Evolutionary conservation across 2,888 invertebrate species (phyloP).

Genomic region (Meteorus cinctellus): DNA sequence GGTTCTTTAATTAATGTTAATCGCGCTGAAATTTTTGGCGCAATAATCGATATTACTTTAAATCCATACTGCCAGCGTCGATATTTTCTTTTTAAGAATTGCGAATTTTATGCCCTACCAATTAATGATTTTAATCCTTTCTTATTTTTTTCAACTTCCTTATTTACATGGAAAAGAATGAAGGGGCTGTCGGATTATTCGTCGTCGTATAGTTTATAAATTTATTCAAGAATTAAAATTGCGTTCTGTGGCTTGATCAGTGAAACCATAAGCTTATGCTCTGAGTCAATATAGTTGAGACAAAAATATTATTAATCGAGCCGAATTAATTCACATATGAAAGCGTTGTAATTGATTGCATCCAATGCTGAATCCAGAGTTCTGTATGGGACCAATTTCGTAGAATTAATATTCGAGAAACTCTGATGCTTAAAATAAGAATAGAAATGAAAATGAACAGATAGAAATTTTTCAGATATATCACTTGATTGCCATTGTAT

Average conservation of each 20-base stretch:
- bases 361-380: slow-evolving; percentile 3
- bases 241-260: slow-evolving; percentile 34
- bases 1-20: not conserved
- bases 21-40: slow-evolving; percentile 3
- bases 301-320: not conserved
- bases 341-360: not conserved
- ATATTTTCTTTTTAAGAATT: not conserved
- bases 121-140: not conserved
- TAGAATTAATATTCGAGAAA: slow-evolving; percentile 22
- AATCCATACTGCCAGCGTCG: slow-evolving; percentile 24
- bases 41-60: not conserved
- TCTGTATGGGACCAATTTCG: slow-evolving; percentile 42
- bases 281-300: not conserved
- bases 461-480: not conserved
- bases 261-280: slow-evolving; percentile 17
- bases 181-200: slow-evolving; percentile 19
- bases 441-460: not conserved
- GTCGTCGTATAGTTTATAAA: slow-evolving; percentile 29
- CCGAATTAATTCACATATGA: not conserved
- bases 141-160: not conserved
- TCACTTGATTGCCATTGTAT: not conserved
- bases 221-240: slow-evolving; percentile 21
- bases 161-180: slow-evolving; percentile 1
- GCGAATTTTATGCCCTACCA: slow-evolving; percentile 10
- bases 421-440: slow-evolving; percentile 8